Evolutionary conservation across 2,797 vertebrate species (phyloP).

Genomic region (Glyptemys insculpta): DNA sequence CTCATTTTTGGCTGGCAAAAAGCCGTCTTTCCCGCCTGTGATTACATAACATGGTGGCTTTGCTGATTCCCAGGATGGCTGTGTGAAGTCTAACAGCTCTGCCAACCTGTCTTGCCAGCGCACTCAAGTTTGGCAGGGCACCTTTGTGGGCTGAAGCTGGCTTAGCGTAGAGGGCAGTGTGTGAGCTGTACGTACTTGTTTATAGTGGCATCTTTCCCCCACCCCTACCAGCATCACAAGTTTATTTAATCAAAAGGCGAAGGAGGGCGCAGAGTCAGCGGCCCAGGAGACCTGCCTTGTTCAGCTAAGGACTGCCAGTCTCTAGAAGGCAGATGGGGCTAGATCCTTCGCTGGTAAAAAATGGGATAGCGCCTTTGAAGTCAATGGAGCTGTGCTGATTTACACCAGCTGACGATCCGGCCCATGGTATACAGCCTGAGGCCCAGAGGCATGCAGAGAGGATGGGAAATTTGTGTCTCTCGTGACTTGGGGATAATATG

Average conservation of each 20-base stretch:
- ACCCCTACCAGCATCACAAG: background rate
- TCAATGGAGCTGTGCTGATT: background rate
- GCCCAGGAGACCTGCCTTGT: background rate
- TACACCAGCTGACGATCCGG: background rate
- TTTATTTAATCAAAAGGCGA: background rate
- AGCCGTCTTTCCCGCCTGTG: background rate
- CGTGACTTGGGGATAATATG: background rate
- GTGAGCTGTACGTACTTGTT: background rate
- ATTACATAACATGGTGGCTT: background rate
- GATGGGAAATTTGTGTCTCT: background rate
- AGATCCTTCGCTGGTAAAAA: background rate
- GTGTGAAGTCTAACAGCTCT: conserved; percentile 7
- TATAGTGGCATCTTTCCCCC: fast-evolving
- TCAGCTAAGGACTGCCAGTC: background rate
- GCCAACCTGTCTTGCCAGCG: background rate
- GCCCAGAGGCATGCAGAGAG: background rate
- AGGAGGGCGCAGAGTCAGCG: background rate
- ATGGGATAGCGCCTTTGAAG: background rate
- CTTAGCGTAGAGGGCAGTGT: background rate
- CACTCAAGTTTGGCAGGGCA: background rate
- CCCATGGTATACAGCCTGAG: background rate
- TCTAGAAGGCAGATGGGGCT: background rate
- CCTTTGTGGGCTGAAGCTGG: background rate
- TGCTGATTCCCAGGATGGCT: conserved; percentile 3
- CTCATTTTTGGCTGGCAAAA: background rate